Conservation (phyloP, 2,888 invertebrate genomes). For the Coenonympha glycerion region DNA sequence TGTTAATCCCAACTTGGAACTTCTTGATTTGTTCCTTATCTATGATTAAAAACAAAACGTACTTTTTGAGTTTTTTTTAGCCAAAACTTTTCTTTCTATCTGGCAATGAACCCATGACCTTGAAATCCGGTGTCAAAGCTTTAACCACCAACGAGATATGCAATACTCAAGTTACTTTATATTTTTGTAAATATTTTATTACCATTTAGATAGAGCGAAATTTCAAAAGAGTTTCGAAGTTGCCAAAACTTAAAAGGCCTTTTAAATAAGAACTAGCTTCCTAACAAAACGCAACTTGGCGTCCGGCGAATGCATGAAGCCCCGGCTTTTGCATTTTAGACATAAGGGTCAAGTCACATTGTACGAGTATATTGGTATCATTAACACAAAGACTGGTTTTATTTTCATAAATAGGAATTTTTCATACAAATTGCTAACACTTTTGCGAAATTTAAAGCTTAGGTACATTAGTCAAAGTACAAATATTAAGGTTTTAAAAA, state of each 20-base stretch:
- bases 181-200: not conserved
- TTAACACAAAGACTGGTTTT: no score
- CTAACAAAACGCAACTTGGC: slow-evolving; percentile 22
- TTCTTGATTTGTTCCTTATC: no score
- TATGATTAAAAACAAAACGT: no score
- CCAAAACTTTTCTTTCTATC: not conserved
- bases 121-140: not conserved
- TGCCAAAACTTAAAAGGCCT: slow-evolving; percentile 24
- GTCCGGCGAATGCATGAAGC: slow-evolving; percentile 24
- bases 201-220: not conserved
- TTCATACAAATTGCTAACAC: no score
- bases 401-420: no score
- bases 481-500: no score
- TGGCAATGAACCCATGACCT: no score
- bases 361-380: not conserved
- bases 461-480: no score
- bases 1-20: no score
- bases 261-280: slow-evolving; percentile 25
- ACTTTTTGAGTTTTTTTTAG: no score
- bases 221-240: slow-evolving; percentile 2
- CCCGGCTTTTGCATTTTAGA: slow-evolving; percentile 18
- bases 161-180: no score
- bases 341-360: not conserved
- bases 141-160: not conserved
- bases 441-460: no score